These are phyloP conservation scores for Endotricha flammealis DNA, from an alignment of 2,888 invertebrate genomes.

Conservation along the genomic window DNA sequence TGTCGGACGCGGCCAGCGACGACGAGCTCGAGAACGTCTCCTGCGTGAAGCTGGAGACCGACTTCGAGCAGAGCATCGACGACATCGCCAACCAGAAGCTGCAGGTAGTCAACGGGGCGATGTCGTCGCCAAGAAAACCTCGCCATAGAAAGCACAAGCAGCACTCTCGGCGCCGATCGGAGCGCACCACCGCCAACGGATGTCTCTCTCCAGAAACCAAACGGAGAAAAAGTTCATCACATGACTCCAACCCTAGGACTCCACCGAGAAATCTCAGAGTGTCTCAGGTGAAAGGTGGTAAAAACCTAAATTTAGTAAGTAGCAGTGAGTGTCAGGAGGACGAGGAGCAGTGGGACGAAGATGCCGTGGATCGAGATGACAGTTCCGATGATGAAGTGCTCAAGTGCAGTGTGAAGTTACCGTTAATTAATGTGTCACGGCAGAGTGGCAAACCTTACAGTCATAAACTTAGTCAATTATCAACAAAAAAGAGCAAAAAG, in stretches of 20 bases:
- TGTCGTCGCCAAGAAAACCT: conserved; percentile 48
- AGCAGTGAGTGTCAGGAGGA: conserved; percentile 67
- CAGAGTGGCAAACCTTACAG: conserved; percentile 75
- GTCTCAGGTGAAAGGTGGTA: conserved; percentile 69
- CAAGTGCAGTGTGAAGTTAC: conserved; percentile 69
- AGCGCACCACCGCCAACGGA: conserved; percentile 51
- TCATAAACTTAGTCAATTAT: conserved; percentile 78
- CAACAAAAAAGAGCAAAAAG: conserved; percentile 69
- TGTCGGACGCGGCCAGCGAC: conserved; percentile 37
- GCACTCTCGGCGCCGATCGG: conserved; percentile 53
- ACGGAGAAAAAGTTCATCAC: conserved; percentile 53
- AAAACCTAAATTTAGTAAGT: conserved; percentile 74
- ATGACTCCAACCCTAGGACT: conserved; percentile 48
- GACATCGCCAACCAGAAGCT: conserved; percentile 63
- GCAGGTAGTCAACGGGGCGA: conserved; percentile 54
- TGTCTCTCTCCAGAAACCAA: conserved; percentile 57
- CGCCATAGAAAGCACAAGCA: conserved; percentile 67
- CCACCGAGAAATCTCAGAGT: conserved; percentile 51
- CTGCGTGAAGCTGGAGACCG: conserved; percentile 70
- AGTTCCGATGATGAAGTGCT: conserved; percentile 73
- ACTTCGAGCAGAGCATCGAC: conserved; percentile 74
- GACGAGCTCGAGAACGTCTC: conserved; percentile 52
- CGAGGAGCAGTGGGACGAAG: conserved; percentile 41
- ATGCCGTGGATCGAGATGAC: conserved; percentile 45
- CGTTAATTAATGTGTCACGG: conserved; percentile 56